Percentiles rank a stretch among this genome's conserved stretches.
phyloP scores from a whole-genome alignment of 2,797 vertebrate genomes.

The Taeniopygia guttata region DNA sequence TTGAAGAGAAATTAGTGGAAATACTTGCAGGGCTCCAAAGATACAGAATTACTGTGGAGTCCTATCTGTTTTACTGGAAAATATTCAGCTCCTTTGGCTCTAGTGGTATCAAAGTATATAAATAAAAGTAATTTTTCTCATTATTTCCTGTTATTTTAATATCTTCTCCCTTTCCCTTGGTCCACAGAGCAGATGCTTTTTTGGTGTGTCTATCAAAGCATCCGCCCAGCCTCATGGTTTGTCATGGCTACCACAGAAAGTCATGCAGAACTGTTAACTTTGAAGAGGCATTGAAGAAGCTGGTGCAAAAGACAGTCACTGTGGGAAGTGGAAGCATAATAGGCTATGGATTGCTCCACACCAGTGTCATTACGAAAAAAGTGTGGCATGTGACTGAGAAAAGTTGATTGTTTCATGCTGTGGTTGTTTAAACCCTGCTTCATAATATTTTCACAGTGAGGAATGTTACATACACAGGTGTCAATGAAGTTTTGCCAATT shows the following conservation, averaged over 20 bases:
- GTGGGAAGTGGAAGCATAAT: not conserved
- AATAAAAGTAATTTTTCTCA: not conserved
- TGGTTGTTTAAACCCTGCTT: not conserved
- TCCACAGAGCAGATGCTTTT: not conserved
- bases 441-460: not conserved
- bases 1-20: not conserved
- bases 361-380: not conserved
- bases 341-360: not conserved
- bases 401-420: not conserved
- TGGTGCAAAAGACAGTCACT: not conserved
- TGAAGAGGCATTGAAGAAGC: not conserved
- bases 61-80: not conserved
- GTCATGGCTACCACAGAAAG: fast-evolving
- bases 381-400: not conserved
- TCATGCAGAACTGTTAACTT: not conserved
- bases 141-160: not conserved
- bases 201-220: not conserved
- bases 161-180: not conserved
- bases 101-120: not conserved
- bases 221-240: not conserved
- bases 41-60: not conserved
- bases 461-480: not conserved
- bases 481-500: not conserved
- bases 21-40: not conserved
- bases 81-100: not conserved